Evolutionary conservation across 2,888 invertebrate species (phyloP).

Genomic region (Emmelina monodactyla): DNA sequence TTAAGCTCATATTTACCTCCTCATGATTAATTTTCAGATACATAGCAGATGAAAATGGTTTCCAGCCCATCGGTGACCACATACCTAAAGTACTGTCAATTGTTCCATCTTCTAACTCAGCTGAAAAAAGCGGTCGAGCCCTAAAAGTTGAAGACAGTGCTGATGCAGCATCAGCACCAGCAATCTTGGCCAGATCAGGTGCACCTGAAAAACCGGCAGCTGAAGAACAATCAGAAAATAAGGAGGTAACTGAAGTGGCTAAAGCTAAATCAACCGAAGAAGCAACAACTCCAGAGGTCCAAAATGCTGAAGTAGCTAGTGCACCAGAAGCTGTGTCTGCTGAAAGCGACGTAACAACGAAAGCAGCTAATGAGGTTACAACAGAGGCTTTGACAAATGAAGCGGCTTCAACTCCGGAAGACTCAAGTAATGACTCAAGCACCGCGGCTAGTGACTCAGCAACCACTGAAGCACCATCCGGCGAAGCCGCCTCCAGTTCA

Average conservation of each 20-base stretch:
- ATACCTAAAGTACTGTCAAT: constrained; percentile 48
- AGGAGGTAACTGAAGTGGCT: neutral
- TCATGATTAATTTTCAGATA: constrained; percentile 44
- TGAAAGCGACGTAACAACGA: constrained; percentile 9
- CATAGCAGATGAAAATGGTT: constrained; percentile 77
- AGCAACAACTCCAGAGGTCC: neutral
- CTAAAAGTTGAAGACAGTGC: constrained; percentile 22
- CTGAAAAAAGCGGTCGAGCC: constrained; percentile 29
- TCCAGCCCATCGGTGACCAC: constrained; percentile 72
- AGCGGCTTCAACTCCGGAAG: constrained; percentile 9
- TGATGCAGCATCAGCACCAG: constrained; percentile 22
- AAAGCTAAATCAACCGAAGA: constrained; percentile 2
- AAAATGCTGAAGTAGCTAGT: neutral
- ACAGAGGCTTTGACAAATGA: constrained; percentile 8
- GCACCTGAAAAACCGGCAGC: constrained; percentile 9
- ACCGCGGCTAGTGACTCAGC: constrained; percentile 9
- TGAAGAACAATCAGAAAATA: constrained; percentile 7
- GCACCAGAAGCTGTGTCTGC: neutral
- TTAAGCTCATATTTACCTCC: neutral
- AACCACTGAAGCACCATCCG: constrained; percentile 11
- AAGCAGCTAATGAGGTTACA: constrained; percentile 7
- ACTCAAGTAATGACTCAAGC: constrained; percentile 7
- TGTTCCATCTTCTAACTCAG: constrained; percentile 16
- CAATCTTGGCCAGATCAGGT: constrained; percentile 10
- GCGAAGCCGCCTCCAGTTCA: constrained; percentile 5